A percentile compares a stretch with the other conserved stretches of the same genome.
phyloP scores from a whole-genome alignment of 2,888 invertebrate genomes.

The Pseudeuparius sepicola region DNA sequence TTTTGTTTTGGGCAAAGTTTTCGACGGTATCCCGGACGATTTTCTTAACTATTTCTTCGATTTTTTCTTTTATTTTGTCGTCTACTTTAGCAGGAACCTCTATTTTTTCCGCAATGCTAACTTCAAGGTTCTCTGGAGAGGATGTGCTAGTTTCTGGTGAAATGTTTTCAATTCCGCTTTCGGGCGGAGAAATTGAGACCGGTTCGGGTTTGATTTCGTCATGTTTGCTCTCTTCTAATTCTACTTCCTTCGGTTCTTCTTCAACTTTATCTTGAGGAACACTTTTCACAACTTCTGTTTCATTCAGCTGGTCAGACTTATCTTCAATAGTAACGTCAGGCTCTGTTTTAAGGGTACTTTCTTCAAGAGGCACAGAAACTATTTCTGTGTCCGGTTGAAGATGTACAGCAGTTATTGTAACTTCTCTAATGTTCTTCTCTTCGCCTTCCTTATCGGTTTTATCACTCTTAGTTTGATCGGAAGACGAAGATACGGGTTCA shows the following conservation, averaged over 20 bases:
- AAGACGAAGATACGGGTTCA: too few species aligned
- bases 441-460: too few species aligned
- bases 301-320: not conserved
- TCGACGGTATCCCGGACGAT: slow-evolving; percentile 7
- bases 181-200: slow-evolving; percentile 4
- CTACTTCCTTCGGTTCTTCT: not conserved
- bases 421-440: too few species aligned
- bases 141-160: slow-evolving; percentile 23
- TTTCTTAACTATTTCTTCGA: slow-evolving; percentile 9
- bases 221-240: slow-evolving; percentile 1
- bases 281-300: not conserved
- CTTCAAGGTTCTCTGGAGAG: too few species aligned
- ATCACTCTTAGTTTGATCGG: too few species aligned
- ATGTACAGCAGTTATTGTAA: slow-evolving; percentile 18
- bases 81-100: too few species aligned
- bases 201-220: slow-evolving; percentile 4
- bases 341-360: not conserved
- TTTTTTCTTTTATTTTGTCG: slow-evolving; percentile 10
- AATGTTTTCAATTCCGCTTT: slow-evolving; percentile 19
- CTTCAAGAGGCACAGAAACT: not conserved
- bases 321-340: not conserved
- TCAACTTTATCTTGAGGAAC: not conserved
- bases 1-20: slow-evolving; percentile 2
- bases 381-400: slow-evolving; percentile 9
- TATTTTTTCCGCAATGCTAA: slow-evolving; percentile 11